Conservation (phyloP, 1,140 invertebrate genomes). For the Drusus annulatus region DNA sequence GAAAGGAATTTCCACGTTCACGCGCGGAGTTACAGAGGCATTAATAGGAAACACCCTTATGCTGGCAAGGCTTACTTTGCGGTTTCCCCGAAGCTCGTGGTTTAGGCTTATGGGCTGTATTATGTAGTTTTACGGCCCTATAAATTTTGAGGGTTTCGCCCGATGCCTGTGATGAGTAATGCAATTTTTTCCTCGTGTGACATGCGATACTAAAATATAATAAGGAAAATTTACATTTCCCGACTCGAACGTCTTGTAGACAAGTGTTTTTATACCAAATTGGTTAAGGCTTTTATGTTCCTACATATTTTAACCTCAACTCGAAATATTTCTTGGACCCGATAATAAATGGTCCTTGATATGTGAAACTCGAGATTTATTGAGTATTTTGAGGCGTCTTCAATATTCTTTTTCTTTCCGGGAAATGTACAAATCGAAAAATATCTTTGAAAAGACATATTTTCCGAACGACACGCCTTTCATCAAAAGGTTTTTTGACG, state of each 20-base stretch:
- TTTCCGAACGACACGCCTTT: not conserved
- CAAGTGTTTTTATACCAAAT: constrained; percentile 37
- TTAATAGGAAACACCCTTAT: no score
- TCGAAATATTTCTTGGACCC: no score
- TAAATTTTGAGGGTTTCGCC: constrained; percentile 36
- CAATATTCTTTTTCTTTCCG: no score
- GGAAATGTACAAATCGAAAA: no score
- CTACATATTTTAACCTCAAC: constrained; percentile 5
- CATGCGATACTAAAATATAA: constrained; percentile 41
- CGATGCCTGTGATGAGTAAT: constrained; percentile 30
- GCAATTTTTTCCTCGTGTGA: constrained; percentile 41
- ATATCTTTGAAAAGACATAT: not conserved
- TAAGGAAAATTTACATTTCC: constrained; percentile 47
- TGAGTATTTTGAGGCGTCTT: no score
- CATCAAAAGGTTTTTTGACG: constrained; percentile 5
- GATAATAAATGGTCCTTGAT: no score
- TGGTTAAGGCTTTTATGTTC: constrained; percentile 26
- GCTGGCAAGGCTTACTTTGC: no score
- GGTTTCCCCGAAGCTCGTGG: not conserved
- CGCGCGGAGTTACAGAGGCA: no score
- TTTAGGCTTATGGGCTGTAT: constrained; percentile 16
- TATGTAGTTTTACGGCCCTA: constrained; percentile 30
- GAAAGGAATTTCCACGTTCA: no score
- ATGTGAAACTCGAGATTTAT: no score
- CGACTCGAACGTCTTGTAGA: constrained; percentile 22